Conservation (phyloP, 2,888 invertebrate genomes). For the Caenorhabditis afra region DNA sequence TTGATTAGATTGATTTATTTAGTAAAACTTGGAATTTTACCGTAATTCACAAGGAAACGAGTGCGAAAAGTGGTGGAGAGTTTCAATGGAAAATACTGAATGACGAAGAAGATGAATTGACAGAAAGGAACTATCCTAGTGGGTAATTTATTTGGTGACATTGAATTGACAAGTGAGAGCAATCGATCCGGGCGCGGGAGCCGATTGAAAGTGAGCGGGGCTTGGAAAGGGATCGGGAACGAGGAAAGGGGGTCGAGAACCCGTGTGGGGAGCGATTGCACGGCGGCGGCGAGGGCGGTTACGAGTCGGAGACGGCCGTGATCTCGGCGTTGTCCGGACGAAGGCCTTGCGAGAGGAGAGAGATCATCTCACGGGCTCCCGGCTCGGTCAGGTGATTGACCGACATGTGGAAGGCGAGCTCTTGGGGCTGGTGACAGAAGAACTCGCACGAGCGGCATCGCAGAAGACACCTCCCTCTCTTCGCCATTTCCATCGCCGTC, state of each 20-base stretch:
- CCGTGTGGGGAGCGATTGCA: neutral
- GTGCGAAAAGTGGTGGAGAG: neutral
- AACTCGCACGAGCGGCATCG: slow-evolving; percentile 45
- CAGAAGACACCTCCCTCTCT: slow-evolving; percentile 3
- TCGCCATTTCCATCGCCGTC: slow-evolving; percentile 20
- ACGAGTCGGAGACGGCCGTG: too few species aligned
- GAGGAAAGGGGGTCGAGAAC: neutral
- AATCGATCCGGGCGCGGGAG: neutral
- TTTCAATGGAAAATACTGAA: neutral
- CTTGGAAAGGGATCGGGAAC: neutral
- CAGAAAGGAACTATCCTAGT: too few species aligned
- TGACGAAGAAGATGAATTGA: too few species aligned
- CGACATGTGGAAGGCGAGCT: slow-evolving; percentile 49
- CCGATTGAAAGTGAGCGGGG: neutral
- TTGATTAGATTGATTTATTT: neutral
- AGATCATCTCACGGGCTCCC: slow-evolving; percentile 18
- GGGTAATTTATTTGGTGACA: too few species aligned
- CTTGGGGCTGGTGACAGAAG: slow-evolving; percentile 29
- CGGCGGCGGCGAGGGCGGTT: neutral
- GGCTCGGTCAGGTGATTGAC: slow-evolving; percentile 23
- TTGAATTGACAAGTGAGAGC: neutral
- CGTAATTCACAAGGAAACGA: neutral
- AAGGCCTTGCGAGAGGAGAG: slow-evolving; percentile 2
- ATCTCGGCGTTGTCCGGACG: too few species aligned
- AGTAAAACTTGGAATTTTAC: neutral